phyloP scores from a whole-genome alignment of 2,113 vertebrate genomes.

The Progne subis region DNA sequence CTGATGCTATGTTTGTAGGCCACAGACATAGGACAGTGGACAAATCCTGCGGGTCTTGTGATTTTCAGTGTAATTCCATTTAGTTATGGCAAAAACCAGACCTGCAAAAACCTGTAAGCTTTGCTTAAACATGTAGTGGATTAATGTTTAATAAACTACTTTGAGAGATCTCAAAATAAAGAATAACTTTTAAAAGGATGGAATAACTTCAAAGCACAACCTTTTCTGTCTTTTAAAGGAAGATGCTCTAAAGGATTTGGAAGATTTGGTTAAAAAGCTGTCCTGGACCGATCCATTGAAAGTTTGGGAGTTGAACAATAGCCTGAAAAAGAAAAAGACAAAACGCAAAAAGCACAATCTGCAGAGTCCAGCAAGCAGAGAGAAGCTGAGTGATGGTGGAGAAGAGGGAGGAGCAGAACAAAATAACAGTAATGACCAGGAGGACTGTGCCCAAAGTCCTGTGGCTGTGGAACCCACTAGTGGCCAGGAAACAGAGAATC shows the following conservation, averaged over 20 bases:
- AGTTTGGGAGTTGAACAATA: constrained; percentile 90
- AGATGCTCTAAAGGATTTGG: constrained; percentile 86
- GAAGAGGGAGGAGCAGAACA: constrained; percentile 13
- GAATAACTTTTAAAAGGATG: neutral
- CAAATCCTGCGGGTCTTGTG: fast-evolving
- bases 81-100: neutral
- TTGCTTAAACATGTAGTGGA: neutral
- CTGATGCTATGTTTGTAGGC: fast-evolving
- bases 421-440: neutral
- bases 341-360: constrained; percentile 74
- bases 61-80: neutral
- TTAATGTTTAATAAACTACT: neutral
- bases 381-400: neutral
- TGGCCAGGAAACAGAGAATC: neutral
- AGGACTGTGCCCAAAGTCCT: neutral
- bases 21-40: fast-evolving
- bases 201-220: neutral
- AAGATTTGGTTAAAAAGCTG: constrained; percentile 85
- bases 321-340: constrained; percentile 89
- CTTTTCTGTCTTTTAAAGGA: constrained; percentile 77
- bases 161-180: neutral
- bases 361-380: constrained; percentile 43
- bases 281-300: constrained; percentile 85
- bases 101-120: neutral
- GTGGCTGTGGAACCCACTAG: neutral